phyloP scores from a whole-genome alignment of 2,113 vertebrate species.

The Anarhynchus alexandrinus region DNA sequence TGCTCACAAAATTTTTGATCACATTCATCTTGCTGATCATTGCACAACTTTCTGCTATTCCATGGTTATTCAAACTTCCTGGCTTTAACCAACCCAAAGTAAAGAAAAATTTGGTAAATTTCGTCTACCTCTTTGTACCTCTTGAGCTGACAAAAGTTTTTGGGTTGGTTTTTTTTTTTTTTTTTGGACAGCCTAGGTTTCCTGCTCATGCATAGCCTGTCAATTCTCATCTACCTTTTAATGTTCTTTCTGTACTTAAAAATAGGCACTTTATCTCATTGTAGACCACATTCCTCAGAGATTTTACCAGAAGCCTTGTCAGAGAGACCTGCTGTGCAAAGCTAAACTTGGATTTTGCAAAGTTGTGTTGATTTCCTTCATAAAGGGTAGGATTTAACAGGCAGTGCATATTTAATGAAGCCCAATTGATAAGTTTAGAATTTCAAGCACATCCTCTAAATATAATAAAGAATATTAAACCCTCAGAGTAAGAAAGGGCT shows the following conservation, averaged over 20 bases:
- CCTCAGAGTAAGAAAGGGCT: not conserved
- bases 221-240: not conserved
- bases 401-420: not conserved
- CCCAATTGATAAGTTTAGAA: not conserved
- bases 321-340: not conserved
- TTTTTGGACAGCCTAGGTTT: not conserved
- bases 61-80: not conserved
- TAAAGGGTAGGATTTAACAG: not conserved
- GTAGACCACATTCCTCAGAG: not conserved
- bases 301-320: not conserved
- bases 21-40: not conserved
- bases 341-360: not conserved
- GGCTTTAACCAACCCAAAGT: not conserved
- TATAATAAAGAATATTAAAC: not conserved
- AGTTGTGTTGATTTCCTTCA: not conserved
- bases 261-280: not conserved
- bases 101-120: not conserved
- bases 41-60: not conserved
- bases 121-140: not conserved
- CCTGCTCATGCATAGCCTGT: not conserved
- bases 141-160: not conserved
- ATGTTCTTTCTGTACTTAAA: not conserved
- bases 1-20: not conserved
- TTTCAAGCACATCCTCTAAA: not conserved
- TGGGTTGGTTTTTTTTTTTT: accelerated